phyloP scores from a whole-genome alignment of 2,888 invertebrate genomes.

The Seira ritae region DNA sequence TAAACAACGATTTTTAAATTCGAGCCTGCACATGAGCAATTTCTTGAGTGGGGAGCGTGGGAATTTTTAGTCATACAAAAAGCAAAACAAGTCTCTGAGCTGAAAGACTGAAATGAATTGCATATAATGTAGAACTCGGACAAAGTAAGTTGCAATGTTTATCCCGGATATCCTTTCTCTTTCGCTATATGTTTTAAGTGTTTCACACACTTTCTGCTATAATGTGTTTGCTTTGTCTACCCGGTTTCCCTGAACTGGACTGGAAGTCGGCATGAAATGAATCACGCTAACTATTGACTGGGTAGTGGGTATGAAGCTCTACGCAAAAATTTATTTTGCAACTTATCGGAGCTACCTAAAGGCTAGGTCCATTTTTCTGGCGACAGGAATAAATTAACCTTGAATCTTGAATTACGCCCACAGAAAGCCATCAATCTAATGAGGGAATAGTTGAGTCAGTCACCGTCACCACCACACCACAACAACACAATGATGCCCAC shows the following conservation, averaged over 20 bases:
- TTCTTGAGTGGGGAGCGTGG: neutral
- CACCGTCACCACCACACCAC: neutral
- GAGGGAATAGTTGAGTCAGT: neutral
- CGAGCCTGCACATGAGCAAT: neutral
- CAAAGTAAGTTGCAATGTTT: neutral
- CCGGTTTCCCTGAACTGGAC: neutral
- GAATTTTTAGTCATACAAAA: neutral
- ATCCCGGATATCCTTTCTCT: conserved; percentile 9
- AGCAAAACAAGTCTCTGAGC: neutral
- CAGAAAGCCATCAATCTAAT: conserved; percentile 11
- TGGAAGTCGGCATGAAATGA: too few species aligned
- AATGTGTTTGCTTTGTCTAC: neutral
- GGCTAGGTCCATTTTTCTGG: neutral
- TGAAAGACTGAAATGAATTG: too few species aligned
- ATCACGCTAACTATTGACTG: too few species aligned
- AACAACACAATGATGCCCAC: neutral
- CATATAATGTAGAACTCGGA: too few species aligned
- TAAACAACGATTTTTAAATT: neutral
- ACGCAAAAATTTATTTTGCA: too few species aligned
- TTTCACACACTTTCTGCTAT: neutral
- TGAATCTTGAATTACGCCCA: conserved; percentile 10
- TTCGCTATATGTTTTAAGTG: neutral
- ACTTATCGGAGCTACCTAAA: too few species aligned
- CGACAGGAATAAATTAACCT: neutral
- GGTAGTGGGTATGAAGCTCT: too few species aligned